Percentiles rank a stretch among this genome's conserved stretches.
Conservation (phyloP, 2,113 vertebrate species). For the Condylura cristata region DNA sequence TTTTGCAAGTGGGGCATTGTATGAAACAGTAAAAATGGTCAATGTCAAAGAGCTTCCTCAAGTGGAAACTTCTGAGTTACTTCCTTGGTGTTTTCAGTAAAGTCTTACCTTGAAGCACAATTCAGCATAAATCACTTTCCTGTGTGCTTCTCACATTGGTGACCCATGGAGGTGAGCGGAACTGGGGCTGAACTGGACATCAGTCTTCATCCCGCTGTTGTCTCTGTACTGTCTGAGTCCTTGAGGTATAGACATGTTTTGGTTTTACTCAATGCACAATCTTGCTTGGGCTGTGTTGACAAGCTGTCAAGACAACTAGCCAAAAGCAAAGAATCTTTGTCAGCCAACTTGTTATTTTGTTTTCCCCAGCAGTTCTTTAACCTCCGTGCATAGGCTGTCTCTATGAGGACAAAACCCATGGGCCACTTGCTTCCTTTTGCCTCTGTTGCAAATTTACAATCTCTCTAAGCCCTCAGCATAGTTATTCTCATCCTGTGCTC, state of each 20-base stretch:
- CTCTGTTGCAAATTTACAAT: neutral
- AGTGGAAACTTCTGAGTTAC: neutral
- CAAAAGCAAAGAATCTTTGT: neutral
- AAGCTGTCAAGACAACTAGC: neutral
- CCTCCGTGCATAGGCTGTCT: neutral
- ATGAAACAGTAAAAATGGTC: neutral
- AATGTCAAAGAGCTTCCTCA: neutral
- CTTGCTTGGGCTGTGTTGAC: neutral
- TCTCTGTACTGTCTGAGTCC: neutral
- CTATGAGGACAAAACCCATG: neutral
- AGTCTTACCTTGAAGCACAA: neutral
- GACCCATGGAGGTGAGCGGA: neutral
- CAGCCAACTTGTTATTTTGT: neutral
- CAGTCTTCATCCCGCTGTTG: neutral
- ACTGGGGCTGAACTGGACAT: neutral
- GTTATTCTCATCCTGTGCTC: accelerated
- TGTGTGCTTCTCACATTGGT: neutral
- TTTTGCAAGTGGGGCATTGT: neutral
- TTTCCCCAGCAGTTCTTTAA: neutral
- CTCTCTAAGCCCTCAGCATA: neutral
- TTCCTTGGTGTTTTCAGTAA: neutral
- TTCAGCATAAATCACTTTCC: neutral
- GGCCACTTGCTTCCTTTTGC: neutral
- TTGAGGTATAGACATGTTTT: neutral
- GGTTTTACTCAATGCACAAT: neutral